Evolutionary conservation across 2,888 invertebrate species (phyloP), one percentile per base, ranked within the genome.

Genomic region (Ernsta delagoae): DNA sequence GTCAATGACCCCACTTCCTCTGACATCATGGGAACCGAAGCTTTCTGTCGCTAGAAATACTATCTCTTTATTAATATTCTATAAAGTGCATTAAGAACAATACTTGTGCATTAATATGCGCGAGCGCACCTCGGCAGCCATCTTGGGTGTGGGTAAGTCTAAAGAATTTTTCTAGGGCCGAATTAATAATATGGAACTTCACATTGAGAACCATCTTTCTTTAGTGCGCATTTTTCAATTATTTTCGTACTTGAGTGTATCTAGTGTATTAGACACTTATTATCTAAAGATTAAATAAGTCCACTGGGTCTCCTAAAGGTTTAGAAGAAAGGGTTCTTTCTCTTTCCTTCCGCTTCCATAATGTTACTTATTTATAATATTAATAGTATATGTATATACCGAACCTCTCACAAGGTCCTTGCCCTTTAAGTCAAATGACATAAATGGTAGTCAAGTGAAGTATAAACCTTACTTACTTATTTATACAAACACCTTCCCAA

Each of bases 1-100:
- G 36, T 36, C 36, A 36, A 36, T 36, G 8, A 41, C 65, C 4
- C 36, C 57, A 57, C 66, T 66, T 82, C 79, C 84, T 80, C 77
- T 83, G 81, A 82, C 79, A 76, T 80, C 83, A 86, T 81, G 80
- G 77, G 83, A 83, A 83, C 79, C 65, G 59, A 70, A 39, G 73
- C 78, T 79, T 79, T 79, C 78, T 77, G 75, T 79, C 77, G 73
- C 76, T 75, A 77, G 79, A 80, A 80, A 76, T 76, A 73, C 83
- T 85, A 84, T 87, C 86, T 77, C 85, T 74, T 78, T 71, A 84
- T 87, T 84, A 84, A 82, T 78, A 87, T 86, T 79, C 85, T 67
- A 60, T 54, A 70, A 70, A 75, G 79, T 72, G 82, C 75, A 70
- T 80, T 75, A 75, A 71, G 73, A 82, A 86, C 87, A 87, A 87